Conservation (phyloP, 2,888 invertebrate genomes). For the Polia nebulosa region DNA sequence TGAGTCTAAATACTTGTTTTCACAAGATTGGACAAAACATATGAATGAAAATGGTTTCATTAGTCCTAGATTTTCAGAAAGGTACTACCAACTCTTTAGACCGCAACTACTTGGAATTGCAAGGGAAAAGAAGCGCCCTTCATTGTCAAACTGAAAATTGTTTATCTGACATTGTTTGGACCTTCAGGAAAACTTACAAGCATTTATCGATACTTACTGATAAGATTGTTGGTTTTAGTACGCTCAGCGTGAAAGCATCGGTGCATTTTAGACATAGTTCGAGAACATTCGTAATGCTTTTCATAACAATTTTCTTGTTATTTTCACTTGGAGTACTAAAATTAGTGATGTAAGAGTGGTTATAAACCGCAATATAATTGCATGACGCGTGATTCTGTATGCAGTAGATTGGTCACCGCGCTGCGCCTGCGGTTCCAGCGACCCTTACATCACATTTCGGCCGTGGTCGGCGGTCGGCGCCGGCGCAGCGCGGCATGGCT, state of each 20-base stretch:
- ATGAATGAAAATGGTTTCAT: too few relatives aligned
- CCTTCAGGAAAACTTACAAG: slow-evolving; percentile 2
- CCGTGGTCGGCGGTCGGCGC: slow-evolving; percentile 33
- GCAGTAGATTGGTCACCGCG: not conserved
- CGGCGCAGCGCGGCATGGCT: slow-evolving; percentile 68
- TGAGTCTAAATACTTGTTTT: too few relatives aligned
- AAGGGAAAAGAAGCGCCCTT: slow-evolving; percentile 10
- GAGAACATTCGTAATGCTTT: slow-evolving; percentile 7
- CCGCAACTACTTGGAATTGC: not conserved
- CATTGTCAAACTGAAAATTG: slow-evolving; percentile 25
- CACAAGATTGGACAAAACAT: too few relatives aligned
- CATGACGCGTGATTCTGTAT: not conserved
- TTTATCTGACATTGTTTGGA: slow-evolving; percentile 37
- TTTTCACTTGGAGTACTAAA: not conserved
- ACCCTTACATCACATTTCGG: slow-evolving; percentile 45
- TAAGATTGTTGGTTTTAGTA: slow-evolving; percentile 3
- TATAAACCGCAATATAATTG: not conserved
- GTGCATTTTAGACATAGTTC: not conserved
- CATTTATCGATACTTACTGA: slow-evolving; percentile 19
- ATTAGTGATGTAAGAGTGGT: not conserved
- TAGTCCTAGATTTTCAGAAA: too few relatives aligned
- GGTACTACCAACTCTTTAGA: too few relatives aligned
- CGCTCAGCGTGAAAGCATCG: not conserved
- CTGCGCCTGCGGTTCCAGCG: slow-evolving; percentile 20
- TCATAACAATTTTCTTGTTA: not conserved